Base-by-base conservation (phyloP, 2,888 invertebrate species). In the Labia minor region DNA sequence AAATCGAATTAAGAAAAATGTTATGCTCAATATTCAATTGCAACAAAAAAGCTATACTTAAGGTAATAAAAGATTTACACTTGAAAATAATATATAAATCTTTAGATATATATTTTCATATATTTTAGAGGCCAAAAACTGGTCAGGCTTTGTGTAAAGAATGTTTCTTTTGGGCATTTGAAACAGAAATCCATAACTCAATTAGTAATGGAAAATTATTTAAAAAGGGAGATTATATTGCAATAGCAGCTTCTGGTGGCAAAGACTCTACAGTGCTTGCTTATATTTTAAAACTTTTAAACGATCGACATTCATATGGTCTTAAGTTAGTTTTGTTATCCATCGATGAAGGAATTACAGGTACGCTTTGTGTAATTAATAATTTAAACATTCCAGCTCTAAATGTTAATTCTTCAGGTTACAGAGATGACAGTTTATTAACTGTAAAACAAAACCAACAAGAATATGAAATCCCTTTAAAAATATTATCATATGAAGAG, bases 201-300 rank as follows among this genome's bases (percentile, higher is more conserved):
- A 95, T 98, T 65, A 81, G 81, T 1, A 85, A 86, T 74, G 90
- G 87, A 20, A 83, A 89, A 70, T 80, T 98, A 64, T 97, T 98
- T 75, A 86, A 85, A 66, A 82, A 80, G 66, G 94, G 92, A 0
- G 87, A 92, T 73, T 89, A 87, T 61, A 93, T 97, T 21, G 97
- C 96, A 1, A 86, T 97, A 21, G 97, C 92, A 21, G 97, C 96
- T 0, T 93, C 92, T 37, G 94, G 94, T 26, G 94, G 94, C 21
- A 93, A 93, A 81, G 99, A 99, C 78, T 99, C 98, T 0, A 99
- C 99, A 1, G 99, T 99, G 16, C 81, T 99, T 67, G 98, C 98
- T 0, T 90, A 96, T 76, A 86, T 95, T 21, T 78, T 99, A 73
- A 96, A 97, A 79, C 80, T 89, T 1, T 81, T 99, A 11, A 99